phyloP scores from a whole-genome alignment of 1,140 invertebrate species.

The Himalopsyche phryganea region DNA sequence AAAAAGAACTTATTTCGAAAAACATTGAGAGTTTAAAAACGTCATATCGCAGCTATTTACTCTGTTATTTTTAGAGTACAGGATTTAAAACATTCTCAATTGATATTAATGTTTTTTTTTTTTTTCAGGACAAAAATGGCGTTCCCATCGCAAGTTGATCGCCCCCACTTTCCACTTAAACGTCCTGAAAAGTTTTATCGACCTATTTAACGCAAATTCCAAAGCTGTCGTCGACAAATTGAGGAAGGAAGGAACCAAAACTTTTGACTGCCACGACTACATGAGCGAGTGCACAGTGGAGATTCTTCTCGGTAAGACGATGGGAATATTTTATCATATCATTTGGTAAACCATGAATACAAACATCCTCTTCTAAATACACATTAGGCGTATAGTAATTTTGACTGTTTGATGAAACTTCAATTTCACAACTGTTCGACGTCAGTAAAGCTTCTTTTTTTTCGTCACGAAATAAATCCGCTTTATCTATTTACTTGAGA shows the following conservation, averaged over 20 bases:
- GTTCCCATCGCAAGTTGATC: constrained; percentile 74
- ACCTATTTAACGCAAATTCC: constrained; percentile 76
- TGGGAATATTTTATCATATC: constrained; percentile 20
- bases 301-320: constrained; percentile 65
- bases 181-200: constrained; percentile 77
- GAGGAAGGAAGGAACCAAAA: constrained; percentile 62
- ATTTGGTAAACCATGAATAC: neutral
- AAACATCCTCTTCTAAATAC: neutral
- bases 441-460: no score
- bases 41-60: no score
- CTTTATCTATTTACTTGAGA: no score
- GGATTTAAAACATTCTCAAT: no score
- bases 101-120: no score
- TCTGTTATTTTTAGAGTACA: no score
- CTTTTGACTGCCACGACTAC: constrained; percentile 76
- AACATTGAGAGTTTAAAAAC: no score
- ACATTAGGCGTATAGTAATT: no score
- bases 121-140: constrained; percentile 69
- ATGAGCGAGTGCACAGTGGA: constrained; percentile 82
- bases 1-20: no score
- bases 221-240: constrained; percentile 63
- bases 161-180: constrained; percentile 82
- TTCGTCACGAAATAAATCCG: no score
- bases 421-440: no score
- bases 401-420: no score